A percentile compares a stretch with the other conserved stretches of the same genome.
phyloP scores from a whole-genome alignment of 30 jellyfish, hydroid and myxozoan genomes.

The Turritopsis rubra region DNA sequence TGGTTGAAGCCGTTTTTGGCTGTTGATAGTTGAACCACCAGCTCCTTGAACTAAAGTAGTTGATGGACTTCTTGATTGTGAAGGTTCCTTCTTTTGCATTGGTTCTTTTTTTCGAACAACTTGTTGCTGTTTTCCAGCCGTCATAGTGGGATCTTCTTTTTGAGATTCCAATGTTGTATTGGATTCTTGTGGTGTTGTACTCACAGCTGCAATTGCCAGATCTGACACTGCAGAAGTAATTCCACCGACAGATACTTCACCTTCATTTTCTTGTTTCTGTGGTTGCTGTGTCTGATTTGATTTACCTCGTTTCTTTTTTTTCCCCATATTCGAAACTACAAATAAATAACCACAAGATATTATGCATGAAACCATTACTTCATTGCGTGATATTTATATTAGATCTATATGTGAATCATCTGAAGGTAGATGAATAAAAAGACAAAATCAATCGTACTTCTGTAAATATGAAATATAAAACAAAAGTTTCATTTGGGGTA shows the following conservation, averaged over 20 bases:
- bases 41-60: constrained; percentile 12
- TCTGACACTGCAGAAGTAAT: neutral
- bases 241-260: neutral
- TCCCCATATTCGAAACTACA: neutral
- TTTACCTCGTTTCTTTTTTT: neutral
- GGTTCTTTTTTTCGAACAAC: neutral
- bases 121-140: neutral
- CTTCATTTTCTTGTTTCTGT: neutral
- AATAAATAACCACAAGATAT: too few relatives aligned
- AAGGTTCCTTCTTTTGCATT: neutral
- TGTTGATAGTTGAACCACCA: neutral
- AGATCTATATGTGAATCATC: too few relatives aligned
- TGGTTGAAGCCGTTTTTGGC: neutral
- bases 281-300: neutral
- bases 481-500: too few relatives aligned
- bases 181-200: neutral
- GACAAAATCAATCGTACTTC: too few relatives aligned
- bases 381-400: too few relatives aligned
- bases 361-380: too few relatives aligned
- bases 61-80: neutral
- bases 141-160: too few relatives aligned
- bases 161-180: too few relatives aligned
- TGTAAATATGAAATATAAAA: too few relatives aligned
- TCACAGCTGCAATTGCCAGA: neutral
- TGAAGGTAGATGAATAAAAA: too few relatives aligned